phyloP scores from a whole-genome alignment of 37 sponge, comb jelly and placozoan species.

The Aplysina aerophoba region DNA sequence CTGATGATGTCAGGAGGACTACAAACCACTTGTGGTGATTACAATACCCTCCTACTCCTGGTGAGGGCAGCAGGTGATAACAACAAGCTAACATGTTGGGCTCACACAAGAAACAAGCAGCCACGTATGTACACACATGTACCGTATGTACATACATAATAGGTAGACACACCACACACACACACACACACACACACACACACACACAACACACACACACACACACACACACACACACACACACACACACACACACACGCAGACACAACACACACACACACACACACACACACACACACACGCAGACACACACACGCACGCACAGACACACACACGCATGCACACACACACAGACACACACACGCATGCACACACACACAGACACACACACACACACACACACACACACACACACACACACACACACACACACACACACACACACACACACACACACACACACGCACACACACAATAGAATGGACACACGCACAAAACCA shows the following conservation, averaged over 20 bases:
- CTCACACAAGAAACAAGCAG: background rate
- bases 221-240: too few species aligned
- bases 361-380: background rate
- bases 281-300: too few species aligned
- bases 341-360: background rate
- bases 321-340: slow-evolving; percentile 5
- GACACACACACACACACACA: too few species aligned
- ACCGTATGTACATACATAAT: background rate
- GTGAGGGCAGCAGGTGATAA: too few species aligned
- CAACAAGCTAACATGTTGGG: too few species aligned
- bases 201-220: too few species aligned
- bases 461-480: background rate
- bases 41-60: too few species aligned
- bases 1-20: too few species aligned
- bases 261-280: too few species aligned
- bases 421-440: slow-evolving; percentile 20
- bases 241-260: too few species aligned
- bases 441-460: background rate
- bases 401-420: background rate
- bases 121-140: background rate
- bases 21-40: too few species aligned
- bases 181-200: too few species aligned
- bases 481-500: background rate
- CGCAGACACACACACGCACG: background rate
- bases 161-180: background rate